phyloP scores from a whole-genome alignment of 2,888 invertebrate species.

The Drosophila birchii region DNA sequence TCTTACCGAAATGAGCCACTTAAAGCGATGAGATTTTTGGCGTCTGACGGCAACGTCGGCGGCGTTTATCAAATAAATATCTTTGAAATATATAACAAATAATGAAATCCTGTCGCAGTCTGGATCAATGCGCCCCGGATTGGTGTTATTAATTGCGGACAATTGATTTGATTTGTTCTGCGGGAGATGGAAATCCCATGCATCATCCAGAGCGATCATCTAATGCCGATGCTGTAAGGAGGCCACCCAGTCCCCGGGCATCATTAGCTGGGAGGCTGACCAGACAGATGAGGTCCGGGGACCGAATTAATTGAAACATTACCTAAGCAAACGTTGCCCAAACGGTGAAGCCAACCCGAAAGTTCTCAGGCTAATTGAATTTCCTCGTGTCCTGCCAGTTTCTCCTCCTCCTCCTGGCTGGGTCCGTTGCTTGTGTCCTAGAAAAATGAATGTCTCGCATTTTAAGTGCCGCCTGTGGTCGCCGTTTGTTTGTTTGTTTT shows the following conservation, averaged over 20 bases:
- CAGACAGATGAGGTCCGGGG: conserved; percentile 35
- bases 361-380: conserved; percentile 72
- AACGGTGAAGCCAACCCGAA: conserved; percentile 37
- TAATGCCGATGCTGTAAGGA: conserved; percentile 17
- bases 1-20: conserved; percentile 72
- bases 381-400: conserved; percentile 68
- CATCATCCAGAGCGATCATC: conserved; percentile 52
- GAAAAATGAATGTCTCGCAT: conserved; percentile 80
- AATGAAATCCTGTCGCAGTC: conserved; percentile 72
- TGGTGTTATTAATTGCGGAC: conserved; percentile 76
- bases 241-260: conserved; percentile 45
- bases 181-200: conserved; percentile 33
- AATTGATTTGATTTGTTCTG: conserved; percentile 75
- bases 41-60: conserved; percentile 69
- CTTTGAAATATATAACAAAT: conserved; percentile 79
- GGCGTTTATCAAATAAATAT: conserved; percentile 79
- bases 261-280: conserved; percentile 57
- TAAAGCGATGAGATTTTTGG: conserved; percentile 80
- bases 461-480: conserved; percentile 71
- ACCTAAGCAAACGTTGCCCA: conserved; percentile 75
- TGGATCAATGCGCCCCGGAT: conserved; percentile 52
- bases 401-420: neutral
- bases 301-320: conserved; percentile 80
- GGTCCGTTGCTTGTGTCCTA: conserved; percentile 48
- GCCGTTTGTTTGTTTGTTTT: conserved; percentile 32